Evolutionary conservation across 2,113 vertebrate species (phyloP).

Genomic region (Pelecanoides urinatrix): DNA sequence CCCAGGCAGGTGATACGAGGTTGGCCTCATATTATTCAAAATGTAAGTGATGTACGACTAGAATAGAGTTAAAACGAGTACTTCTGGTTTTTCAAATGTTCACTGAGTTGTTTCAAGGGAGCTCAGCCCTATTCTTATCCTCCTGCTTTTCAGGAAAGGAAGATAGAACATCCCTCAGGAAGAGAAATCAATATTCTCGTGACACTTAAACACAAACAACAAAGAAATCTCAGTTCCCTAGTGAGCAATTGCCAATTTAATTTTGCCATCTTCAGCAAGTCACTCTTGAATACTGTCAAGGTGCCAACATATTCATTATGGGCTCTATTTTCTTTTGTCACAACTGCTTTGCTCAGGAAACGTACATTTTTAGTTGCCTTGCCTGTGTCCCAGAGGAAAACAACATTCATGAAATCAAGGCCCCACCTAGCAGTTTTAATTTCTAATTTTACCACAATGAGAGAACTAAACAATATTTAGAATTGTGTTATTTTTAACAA

Average conservation of each 20-base stretch:
- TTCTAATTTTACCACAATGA: neutral
- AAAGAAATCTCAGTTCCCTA: conserved; percentile 15
- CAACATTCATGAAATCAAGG: neutral
- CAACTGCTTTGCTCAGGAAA: conserved; percentile 9
- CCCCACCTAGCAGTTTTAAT: neutral
- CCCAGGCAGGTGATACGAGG: neutral
- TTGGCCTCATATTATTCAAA: neutral
- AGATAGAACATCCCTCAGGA: conserved; percentile 19
- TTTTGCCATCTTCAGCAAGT: neutral
- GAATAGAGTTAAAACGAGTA: neutral
- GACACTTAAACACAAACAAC: conserved; percentile 28
- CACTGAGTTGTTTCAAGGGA: neutral
- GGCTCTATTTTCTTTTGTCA: conserved; percentile 25
- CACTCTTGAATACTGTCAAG: neutral
- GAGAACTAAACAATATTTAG: neutral
- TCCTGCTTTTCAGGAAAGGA: conserved; percentile 29
- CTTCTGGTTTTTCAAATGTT: neutral
- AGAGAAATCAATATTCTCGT: conserved; percentile 21
- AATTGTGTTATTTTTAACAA: neutral
- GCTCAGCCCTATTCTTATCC: neutral
- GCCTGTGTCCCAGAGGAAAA: neutral
- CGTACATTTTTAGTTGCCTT: neutral
- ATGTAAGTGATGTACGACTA: neutral
- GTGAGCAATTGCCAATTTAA: conserved; percentile 5
- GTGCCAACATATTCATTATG: conserved; percentile 2